Evolutionary conservation across 2,113 vertebrate species (phyloP).

Genomic region (Coracopsis vasa): DNA sequence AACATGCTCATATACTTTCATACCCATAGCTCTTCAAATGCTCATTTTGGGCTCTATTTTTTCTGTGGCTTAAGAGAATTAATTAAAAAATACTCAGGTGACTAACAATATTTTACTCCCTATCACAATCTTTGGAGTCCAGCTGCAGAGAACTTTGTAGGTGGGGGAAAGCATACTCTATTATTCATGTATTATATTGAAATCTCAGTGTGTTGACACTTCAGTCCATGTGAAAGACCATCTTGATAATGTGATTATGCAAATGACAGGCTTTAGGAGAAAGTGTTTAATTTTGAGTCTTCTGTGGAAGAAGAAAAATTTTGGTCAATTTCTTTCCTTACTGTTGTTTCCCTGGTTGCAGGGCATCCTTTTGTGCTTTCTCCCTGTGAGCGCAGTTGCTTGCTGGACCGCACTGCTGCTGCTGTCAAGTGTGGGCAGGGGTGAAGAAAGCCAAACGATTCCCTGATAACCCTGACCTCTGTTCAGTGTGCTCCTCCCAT

Average conservation of each 20-base stretch:
- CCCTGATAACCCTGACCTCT: not conserved
- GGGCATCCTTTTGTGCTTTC: not conserved
- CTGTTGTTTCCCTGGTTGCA: not conserved
- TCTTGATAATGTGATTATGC: constrained; percentile 46
- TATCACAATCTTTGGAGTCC: not conserved
- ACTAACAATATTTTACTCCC: not conserved
- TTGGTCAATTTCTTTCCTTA: not conserved
- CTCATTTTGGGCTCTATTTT: not conserved
- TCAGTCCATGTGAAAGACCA: not conserved
- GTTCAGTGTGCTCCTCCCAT: not conserved
- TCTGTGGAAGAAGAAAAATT: not conserved
- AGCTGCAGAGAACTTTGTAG: not conserved
- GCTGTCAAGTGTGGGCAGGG: not conserved
- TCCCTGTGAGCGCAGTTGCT: not conserved
- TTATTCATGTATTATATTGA: not conserved
- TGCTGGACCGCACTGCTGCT: accelerated
- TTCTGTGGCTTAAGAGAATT: not conserved
- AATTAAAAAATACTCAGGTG: constrained; percentile 4
- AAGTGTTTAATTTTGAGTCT: constrained; percentile 6
- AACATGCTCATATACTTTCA: not conserved
- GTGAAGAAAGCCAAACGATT: not conserved
- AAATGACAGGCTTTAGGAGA: constrained; percentile 3
- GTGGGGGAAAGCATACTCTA: not conserved
- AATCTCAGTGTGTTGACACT: constrained; percentile 4
- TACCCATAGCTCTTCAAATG: not conserved